Evolutionary conservation across 1,140 invertebrate genomes (phyloP).

Genomic region (Cylas formicarius): DNA sequence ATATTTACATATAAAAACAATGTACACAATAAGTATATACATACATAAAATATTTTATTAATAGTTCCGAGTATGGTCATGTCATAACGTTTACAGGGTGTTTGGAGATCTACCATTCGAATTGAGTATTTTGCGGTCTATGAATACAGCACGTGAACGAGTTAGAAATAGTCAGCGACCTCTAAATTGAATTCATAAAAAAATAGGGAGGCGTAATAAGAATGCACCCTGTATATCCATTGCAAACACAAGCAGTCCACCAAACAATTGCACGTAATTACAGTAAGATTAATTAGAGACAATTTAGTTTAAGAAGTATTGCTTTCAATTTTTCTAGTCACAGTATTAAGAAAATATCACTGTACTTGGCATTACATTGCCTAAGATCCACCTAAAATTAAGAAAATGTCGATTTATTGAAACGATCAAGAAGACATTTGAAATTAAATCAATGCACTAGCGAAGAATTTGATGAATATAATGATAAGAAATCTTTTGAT

Average conservation of each 20-base stretch:
- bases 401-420: too few species aligned
- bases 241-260: slow-evolving; percentile 30
- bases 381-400: slow-evolving; percentile 16
- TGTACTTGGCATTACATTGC: slow-evolving; percentile 40
- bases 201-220: too few species aligned
- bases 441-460: too few species aligned
- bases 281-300: slow-evolving; percentile 29
- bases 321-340: slow-evolving; percentile 54
- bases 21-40: slow-evolving; percentile 43
- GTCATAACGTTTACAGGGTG: too few species aligned
- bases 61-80: slow-evolving; percentile 32
- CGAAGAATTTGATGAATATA: too few species aligned
- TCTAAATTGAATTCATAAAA: neutral
- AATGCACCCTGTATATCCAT: too few species aligned
- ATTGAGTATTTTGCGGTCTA: slow-evolving; percentile 12
- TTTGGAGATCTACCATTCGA: too few species aligned
- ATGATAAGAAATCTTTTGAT: too few species aligned
- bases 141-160: neutral
- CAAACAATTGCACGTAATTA: slow-evolving; percentile 39
- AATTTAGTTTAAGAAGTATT: slow-evolving; percentile 57
- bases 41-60: slow-evolving; percentile 38
- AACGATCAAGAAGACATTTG: too few species aligned
- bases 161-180: neutral
- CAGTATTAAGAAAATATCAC: slow-evolving; percentile 59
- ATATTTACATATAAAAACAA: slow-evolving; percentile 43